Evolutionary conservation across 2,888 invertebrate genomes (phyloP), one percentile per base, ranked within the genome.

Genomic region (Lacanobia oleracea): DNA sequence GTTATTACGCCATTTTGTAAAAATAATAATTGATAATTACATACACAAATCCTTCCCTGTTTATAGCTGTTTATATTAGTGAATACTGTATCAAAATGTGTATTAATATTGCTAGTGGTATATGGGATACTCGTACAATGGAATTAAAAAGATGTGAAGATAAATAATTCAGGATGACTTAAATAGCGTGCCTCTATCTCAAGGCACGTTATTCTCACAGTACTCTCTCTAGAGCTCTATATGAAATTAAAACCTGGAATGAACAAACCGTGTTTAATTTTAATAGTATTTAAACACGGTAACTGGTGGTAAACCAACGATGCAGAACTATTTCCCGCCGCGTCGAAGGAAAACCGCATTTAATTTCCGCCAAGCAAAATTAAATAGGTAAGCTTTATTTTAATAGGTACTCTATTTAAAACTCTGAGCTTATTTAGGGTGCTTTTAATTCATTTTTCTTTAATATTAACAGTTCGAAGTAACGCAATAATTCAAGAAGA

Each of bases 311-410:
- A 5, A 14, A 48, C 62, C 7, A 27, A 37, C 27, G 1, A 12
- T n/a, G 43, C n/a, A n/a, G 33, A 71, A 71, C 23, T 64, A 33
- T 50, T 57, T 16, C 0, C 10, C 2, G 23, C 40, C 2, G 6
- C 18, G n/a, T 57, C n/a, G 23, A 57, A 43, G 43, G 21, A 54
- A 18, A 43, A 10, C 61, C 71, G 45, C 61, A 40, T 65, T 57
- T 12, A 45, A 57, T 72, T 72, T 45, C 7, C 1, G 43, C 14
- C 2, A 9, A 33, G 50, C 40, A 23, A 18, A 37, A 40, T 60
- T 59, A 33, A 14, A 3, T n/a, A 27, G n/a, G 5, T 5, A 27
- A 27, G 14, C 50, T 62, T 50, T 14, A n/a, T 50, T 50, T 16
- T n/a, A n/a, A 57, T 37, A 37, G 56, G 8, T 62, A 9, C 16